These are phyloP conservation scores for Drosophila colorata DNA, from an alignment of 2,888 invertebrate genomes.

Conservation along the genomic window DNA sequence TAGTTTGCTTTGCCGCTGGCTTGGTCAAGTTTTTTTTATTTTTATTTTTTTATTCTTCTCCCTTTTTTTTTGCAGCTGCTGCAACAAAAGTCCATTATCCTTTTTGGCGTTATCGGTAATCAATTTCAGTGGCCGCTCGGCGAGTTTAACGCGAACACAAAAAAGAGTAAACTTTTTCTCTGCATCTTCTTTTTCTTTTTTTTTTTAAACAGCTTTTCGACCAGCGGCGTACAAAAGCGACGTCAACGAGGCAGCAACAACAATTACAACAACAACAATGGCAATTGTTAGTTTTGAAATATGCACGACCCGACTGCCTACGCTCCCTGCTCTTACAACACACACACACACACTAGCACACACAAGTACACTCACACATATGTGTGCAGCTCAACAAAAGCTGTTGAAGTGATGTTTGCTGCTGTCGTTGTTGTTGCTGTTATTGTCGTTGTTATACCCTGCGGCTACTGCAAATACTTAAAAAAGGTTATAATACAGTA, in stretches of 20 bases:
- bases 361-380: constrained; percentile 16
- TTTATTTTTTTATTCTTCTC: constrained; percentile 4
- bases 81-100: constrained; percentile 79
- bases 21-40: constrained; percentile 13
- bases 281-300: constrained; percentile 76
- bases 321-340: constrained; percentile 5
- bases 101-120: constrained; percentile 77
- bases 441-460: constrained; percentile 38
- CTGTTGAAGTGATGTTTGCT: constrained; percentile 71
- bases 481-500: neutral
- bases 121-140: constrained; percentile 67
- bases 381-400: constrained; percentile 58
- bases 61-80: constrained; percentile 45
- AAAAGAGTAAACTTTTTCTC: constrained; percentile 23
- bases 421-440: constrained; percentile 29
- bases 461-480: constrained; percentile 1
- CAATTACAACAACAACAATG: constrained; percentile 40
- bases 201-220: constrained; percentile 52
- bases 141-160: constrained; percentile 26
- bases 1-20: constrained; percentile 18
- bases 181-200: constrained; percentile 39
- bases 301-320: constrained; percentile 58
- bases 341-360: constrained; percentile 8
- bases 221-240: constrained; percentile 54
- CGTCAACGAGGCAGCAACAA: constrained; percentile 40